Conservation (phyloP, 2,113 vertebrate genomes). For the Corythaixoides concolor region DNA sequence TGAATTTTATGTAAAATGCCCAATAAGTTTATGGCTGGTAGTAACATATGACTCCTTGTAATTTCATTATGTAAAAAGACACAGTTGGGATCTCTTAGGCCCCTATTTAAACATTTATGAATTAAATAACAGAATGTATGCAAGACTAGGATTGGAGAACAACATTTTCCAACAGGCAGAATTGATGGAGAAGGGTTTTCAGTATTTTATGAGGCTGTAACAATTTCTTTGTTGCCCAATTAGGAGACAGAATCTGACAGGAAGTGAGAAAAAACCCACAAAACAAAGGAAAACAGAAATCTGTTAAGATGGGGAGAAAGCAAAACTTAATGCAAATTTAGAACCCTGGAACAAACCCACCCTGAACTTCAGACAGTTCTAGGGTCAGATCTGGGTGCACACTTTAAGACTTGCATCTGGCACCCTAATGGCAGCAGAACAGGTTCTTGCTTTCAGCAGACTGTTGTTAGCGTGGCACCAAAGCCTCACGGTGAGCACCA, state of each 20-base stretch:
- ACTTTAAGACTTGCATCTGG: background rate
- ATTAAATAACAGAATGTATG: constrained; percentile 11
- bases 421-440: background rate
- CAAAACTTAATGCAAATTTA: background rate
- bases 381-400: background rate
- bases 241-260: background rate
- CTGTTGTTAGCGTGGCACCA: no score
- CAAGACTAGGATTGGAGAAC: background rate
- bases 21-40: constrained; percentile 73
- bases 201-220: background rate
- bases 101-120: background rate
- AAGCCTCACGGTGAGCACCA: background rate
- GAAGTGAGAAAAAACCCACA: background rate
- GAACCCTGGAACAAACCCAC: background rate
- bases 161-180: background rate
- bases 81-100: constrained; percentile 21
- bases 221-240: background rate
- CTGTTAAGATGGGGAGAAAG: background rate
- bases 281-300: background rate
- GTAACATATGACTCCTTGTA: constrained; percentile 71
- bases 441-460: background rate
- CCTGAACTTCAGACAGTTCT: background rate
- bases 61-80: constrained; percentile 84
- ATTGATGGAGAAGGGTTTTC: background rate
- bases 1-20: constrained; percentile 82